Conservation (phyloP, 2,888 invertebrate genomes). For the Rhagophthalmus giganteus region DNA sequence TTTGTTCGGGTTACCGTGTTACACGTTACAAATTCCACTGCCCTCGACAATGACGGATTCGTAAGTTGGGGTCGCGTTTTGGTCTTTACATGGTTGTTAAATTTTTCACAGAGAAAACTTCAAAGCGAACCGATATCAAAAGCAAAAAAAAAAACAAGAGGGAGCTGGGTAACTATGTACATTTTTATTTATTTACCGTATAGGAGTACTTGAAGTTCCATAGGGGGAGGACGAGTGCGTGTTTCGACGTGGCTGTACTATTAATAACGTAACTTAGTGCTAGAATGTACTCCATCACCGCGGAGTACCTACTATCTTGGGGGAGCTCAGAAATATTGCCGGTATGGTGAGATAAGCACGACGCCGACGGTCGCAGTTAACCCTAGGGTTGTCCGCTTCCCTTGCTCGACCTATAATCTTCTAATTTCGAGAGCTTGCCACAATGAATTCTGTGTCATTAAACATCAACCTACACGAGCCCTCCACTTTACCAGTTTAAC, state of each 20-base stretch:
- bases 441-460: constrained; percentile 30
- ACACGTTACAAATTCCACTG: too few species aligned
- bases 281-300: constrained; percentile 28
- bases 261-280: constrained; percentile 25
- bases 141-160: too few species aligned
- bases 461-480: constrained; percentile 18
- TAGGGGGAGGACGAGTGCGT: too few species aligned
- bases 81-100: too few species aligned
- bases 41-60: too few species aligned
- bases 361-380: constrained; percentile 24
- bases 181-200: too few species aligned
- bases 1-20: too few species aligned
- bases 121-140: too few species aligned
- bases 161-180: too few species aligned
- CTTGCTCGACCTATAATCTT: constrained; percentile 32
- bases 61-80: too few species aligned
- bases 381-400: constrained; percentile 18
- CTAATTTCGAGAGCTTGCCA: constrained; percentile 27
- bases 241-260: constrained; percentile 18
- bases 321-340: constrained; percentile 33
- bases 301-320: constrained; percentile 28
- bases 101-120: too few species aligned
- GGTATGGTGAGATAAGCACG: constrained; percentile 31
- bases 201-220: too few species aligned
- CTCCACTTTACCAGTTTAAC: constrained; percentile 2